Evolutionary conservation across 2,797 vertebrate species (phyloP).

Genomic region (Danio kyathit): DNA sequence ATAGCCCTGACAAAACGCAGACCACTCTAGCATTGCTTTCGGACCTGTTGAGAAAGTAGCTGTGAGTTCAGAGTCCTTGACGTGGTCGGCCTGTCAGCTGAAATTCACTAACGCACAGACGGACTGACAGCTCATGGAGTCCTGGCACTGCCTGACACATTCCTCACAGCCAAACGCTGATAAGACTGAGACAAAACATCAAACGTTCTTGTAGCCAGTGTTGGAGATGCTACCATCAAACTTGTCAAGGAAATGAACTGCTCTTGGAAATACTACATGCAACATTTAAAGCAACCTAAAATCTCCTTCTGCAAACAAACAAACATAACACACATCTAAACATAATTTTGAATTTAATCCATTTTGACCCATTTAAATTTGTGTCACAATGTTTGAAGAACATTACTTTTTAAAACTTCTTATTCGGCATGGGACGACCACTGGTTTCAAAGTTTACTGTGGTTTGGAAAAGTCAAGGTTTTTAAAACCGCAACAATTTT

Average conservation of each 20-base stretch:
- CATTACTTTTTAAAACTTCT: too few species aligned
- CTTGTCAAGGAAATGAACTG: background rate
- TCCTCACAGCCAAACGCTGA: slow-evolving; percentile 38
- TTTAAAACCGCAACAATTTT: too few species aligned
- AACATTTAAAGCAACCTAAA: too few species aligned
- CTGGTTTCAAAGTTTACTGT: too few species aligned
- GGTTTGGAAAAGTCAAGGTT: too few species aligned
- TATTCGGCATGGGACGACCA: too few species aligned
- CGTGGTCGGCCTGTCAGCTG: slow-evolving; percentile 22
- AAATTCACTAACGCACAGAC: slow-evolving; percentile 28
- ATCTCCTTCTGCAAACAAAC: too few species aligned
- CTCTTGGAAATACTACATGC: background rate
- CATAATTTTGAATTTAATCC: too few species aligned
- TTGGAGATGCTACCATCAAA: background rate
- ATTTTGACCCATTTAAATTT: too few species aligned
- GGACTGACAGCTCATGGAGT: slow-evolving; percentile 20
- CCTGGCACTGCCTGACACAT: slow-evolving; percentile 47
- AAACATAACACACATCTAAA: too few species aligned
- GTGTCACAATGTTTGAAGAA: too few species aligned
- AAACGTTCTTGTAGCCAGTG: slow-evolving; percentile 4
- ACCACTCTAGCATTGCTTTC: slow-evolving; percentile 28
- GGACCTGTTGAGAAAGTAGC: slow-evolving; percentile 26
- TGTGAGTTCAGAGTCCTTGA: slow-evolving; percentile 34
- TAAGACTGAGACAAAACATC: slow-evolving; percentile 29
- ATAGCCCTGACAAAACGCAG: slow-evolving; percentile 7